Evolutionary conservation across 2,113 vertebrate species (phyloP).

Genomic region (Engystomops pustulosus): DNA sequence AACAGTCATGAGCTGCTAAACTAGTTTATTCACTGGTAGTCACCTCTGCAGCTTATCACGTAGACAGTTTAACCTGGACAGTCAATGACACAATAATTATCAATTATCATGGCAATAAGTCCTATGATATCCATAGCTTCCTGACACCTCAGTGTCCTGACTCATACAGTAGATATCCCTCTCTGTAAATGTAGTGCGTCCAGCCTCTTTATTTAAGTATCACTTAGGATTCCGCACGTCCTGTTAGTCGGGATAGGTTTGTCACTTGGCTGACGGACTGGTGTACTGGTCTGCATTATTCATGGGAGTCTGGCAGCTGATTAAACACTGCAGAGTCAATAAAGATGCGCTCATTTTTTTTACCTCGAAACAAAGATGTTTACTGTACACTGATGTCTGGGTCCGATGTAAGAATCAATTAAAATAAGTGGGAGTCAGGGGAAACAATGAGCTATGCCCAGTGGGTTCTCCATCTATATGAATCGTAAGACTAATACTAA

Average conservation of each 20-base stretch:
- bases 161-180: neutral
- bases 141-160: neutral
- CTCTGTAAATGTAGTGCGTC: neutral
- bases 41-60: neutral
- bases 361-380: constrained; percentile 24
- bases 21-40: too few relatives aligned
- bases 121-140: neutral
- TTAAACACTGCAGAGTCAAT: constrained; percentile 55
- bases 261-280: constrained; percentile 46
- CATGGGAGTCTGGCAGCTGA: constrained; percentile 48
- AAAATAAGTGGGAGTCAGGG: neutral
- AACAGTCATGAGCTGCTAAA: too few relatives aligned
- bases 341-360: constrained; percentile 43
- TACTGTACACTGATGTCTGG: neutral
- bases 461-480: too few relatives aligned
- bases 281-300: constrained; percentile 43
- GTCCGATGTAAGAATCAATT: neutral
- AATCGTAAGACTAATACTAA: too few relatives aligned
- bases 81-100: neutral
- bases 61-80: neutral
- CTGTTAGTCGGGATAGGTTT: constrained; percentile 44
- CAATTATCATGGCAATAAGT: too few relatives aligned
- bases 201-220: constrained; percentile 9
- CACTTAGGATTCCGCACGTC: constrained; percentile 26
- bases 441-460: neutral